These are phyloP conservation scores for Saccopteryx leptura DNA, from an alignment of 2,113 vertebrate genomes.

Conservation along the genomic window DNA sequence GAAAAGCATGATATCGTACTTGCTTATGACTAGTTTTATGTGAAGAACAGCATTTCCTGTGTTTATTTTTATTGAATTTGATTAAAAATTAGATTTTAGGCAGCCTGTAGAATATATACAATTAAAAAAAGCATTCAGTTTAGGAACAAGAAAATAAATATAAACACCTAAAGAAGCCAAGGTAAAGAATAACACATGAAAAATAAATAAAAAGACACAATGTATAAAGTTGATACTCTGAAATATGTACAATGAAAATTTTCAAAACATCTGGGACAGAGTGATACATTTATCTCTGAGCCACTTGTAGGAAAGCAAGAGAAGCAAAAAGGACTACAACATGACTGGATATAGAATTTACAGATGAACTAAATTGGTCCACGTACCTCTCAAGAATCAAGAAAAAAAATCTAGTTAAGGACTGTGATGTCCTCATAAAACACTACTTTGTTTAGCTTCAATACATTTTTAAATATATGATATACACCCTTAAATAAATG, in stretches of 20 bases:
- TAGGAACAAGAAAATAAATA: background rate
- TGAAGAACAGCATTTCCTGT: background rate
- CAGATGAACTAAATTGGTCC: background rate
- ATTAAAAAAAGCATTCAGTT: background rate
- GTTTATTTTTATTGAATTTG: background rate
- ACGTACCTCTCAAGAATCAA: background rate
- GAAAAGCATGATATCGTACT: background rate
- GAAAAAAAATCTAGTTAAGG: background rate
- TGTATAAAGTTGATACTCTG: background rate
- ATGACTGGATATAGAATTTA: background rate
- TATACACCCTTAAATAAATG: background rate
- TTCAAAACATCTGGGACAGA: background rate
- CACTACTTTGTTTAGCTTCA: background rate
- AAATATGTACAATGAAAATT: background rate
- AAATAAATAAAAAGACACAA: background rate
- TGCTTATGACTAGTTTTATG: background rate
- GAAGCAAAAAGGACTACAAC: background rate
- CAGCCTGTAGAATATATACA: background rate
- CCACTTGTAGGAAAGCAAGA: background rate
- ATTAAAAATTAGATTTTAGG: slow-evolving; percentile 27
- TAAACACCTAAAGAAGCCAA: background rate
- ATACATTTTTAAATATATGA: background rate
- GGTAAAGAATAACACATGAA: background rate
- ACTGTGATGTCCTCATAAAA: background rate
- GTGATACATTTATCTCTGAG: background rate